Evolutionary conservation across 2,113 vertebrate genomes (phyloP), one percentile per base, ranked within the genome.

Genomic region (Prochilodus magdalenae): DNA sequence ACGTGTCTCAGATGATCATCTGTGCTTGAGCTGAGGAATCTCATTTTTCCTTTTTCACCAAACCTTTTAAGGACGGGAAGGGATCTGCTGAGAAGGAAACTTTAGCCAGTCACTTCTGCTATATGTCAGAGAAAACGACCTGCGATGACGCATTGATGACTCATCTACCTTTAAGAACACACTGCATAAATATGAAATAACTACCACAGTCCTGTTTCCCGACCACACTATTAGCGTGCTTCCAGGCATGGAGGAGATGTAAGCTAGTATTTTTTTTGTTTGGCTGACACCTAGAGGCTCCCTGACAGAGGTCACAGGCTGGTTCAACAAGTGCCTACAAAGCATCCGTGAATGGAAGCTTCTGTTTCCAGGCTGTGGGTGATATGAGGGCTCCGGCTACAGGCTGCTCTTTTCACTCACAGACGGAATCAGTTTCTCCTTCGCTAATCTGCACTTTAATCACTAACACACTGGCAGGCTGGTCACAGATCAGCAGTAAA

Each of bases 251-350:
- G 15, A 26, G n/a, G 53, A 79, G 49, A 60, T 53, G 59, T 29
- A 74, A 84, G 82, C 53, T 60, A 13, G 29, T 75, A 47, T 62
- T 73, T 78, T 78, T 82, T 77, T 74, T 57, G 78, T 65, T 76
- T 83, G 70, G 51, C 60, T 77, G 75, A 79, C 60, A 82, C 60
- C 75, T 69, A 77, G 71, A 82, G 14, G 22, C 62, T 70, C 27
- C 30, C 67, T 33, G 20, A 77, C 81, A 77, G 73, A 62, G 53
- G 71, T 44, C 63, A 29, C 26, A 26, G 65, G 72, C 51, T 26
- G 30, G 36, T 57, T 75, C 65, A 77, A 63, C 67, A 24, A 27
- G 24, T 66, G 51, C 65, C 78, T 53, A 73, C 69, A 44, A 79
- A 49, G 67, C 75, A 71, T 82, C 75, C 44, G 51, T 70, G 66